These are phyloP conservation scores for Tadarida brasiliensis DNA, from an alignment of 2,797 vertebrate genomes.

Conservation along the genomic window DNA sequence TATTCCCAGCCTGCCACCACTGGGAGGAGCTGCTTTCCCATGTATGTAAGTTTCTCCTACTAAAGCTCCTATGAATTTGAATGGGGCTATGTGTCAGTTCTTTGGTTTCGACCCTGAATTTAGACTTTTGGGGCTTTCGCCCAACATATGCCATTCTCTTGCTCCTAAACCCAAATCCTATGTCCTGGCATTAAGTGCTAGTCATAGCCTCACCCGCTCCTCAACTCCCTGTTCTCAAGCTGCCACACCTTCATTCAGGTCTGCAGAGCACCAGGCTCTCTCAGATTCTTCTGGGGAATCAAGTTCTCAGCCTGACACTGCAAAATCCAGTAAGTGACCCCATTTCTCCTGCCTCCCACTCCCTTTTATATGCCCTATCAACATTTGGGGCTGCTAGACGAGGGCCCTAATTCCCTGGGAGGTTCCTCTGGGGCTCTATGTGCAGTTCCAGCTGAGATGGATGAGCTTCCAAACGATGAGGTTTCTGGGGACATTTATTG, in stretches of 20 bases:
- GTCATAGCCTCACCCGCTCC: no score
- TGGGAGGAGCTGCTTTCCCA: no score
- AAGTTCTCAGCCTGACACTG: background rate
- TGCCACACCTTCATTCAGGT: background rate
- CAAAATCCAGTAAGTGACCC: background rate
- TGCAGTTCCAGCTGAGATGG: conserved; percentile 28
- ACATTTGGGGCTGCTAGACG: background rate
- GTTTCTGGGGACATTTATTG: conserved; percentile 76
- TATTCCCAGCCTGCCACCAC: no score
- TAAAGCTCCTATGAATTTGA: no score
- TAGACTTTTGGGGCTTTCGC: no score
- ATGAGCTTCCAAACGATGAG: conserved; percentile 77
- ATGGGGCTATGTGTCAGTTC: no score
- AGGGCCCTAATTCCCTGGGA: background rate
- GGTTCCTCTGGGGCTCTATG: background rate
- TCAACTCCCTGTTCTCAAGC: background rate
- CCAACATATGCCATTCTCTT: background rate
- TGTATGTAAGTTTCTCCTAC: no score
- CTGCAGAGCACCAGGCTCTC: background rate
- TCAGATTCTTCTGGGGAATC: background rate
- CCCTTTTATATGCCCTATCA: background rate
- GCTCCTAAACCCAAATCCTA: background rate
- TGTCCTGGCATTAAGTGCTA: background rate
- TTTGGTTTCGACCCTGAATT: no score
- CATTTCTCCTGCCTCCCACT: background rate